Evolutionary conservation across 2,113 vertebrate genomes (phyloP).

Genomic region (Amia ocellicauda): DNA sequence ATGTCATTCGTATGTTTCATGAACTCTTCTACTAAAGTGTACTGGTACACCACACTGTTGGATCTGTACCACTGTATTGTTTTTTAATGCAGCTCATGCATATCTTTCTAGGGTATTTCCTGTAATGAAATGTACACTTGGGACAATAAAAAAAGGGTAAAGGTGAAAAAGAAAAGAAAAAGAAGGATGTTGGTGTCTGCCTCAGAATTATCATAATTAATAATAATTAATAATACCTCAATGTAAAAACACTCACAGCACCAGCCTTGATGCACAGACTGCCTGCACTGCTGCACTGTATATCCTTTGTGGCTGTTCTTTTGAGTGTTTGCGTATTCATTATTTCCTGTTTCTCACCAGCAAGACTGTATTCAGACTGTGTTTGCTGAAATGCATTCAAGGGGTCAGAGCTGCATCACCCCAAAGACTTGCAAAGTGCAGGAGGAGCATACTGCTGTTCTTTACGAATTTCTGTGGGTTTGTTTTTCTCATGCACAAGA

Average conservation of each 20-base stretch:
- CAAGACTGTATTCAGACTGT: neutral
- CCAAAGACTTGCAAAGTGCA: too few species aligned
- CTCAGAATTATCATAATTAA: too few species aligned
- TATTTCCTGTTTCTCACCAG: conserved; percentile 8
- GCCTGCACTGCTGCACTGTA: neutral
- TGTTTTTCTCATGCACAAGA: too few species aligned
- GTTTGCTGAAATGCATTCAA: too few species aligned
- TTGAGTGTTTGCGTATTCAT: neutral
- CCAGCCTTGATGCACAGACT: neutral
- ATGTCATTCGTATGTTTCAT: too few species aligned
- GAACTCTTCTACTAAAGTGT: too few species aligned
- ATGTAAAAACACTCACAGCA: neutral
- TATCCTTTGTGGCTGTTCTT: conserved; percentile 7
- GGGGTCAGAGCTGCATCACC: too few species aligned
- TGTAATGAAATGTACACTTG: neutral
- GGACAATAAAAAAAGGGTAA: neutral
- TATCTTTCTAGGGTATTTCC: conserved; percentile 1
- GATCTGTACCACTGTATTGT: too few species aligned
- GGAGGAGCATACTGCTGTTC: too few species aligned
- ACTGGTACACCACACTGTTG: too few species aligned
- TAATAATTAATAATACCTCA: too few species aligned
- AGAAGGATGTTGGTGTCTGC: neutral
- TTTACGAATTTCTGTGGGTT: too few species aligned
- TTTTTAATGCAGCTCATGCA: conserved; percentile 3
- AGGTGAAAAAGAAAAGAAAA: neutral